These are phyloP conservation scores for Epinotia nisella DNA, from an alignment of 2,888 invertebrate species.

Conservation along the genomic window DNA sequence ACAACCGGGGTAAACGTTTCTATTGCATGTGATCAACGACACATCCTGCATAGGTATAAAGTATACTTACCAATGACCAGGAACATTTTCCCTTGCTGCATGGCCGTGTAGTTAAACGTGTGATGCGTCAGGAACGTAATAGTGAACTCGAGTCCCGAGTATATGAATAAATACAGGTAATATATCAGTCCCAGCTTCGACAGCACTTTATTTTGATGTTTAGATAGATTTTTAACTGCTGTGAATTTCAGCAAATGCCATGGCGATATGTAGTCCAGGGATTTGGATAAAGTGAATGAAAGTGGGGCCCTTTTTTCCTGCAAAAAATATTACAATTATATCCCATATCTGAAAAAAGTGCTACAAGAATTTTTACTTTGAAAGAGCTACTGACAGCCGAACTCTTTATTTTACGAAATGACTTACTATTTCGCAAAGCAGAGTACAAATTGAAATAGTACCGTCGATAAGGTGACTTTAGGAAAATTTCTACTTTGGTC, in stretches of 20 bases:
- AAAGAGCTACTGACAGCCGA: background rate
- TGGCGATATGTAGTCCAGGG: conserved; percentile 80
- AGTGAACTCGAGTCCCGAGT: conserved; percentile 98
- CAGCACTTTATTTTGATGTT: conserved; percentile 86
- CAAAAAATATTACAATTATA: conserved; percentile 57
- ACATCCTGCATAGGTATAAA: too few species aligned
- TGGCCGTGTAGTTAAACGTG: conserved; percentile 94
- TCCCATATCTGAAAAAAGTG: background rate
- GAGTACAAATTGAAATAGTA: background rate
- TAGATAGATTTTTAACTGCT: conserved; percentile 87
- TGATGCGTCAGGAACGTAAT: conserved; percentile 98
- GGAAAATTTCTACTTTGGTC: background rate
- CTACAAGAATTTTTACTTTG: background rate
- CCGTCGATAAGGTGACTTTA: background rate
- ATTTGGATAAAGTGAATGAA: conserved; percentile 87
- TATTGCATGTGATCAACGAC: too few species aligned
- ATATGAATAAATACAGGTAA: conserved; percentile 96
- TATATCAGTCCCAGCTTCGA: conserved; percentile 90
- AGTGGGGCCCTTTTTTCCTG: conserved; percentile 89
- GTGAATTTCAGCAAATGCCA: conserved; percentile 84
- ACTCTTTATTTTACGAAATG: too few species aligned
- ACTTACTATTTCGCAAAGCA: background rate
- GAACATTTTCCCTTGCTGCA: conserved; percentile 99
- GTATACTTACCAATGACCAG: conserved; percentile 90
- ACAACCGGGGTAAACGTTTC: too few species aligned